Conservation (phyloP, 1,140 invertebrate species). For the Helicoverpa zea region DNA sequence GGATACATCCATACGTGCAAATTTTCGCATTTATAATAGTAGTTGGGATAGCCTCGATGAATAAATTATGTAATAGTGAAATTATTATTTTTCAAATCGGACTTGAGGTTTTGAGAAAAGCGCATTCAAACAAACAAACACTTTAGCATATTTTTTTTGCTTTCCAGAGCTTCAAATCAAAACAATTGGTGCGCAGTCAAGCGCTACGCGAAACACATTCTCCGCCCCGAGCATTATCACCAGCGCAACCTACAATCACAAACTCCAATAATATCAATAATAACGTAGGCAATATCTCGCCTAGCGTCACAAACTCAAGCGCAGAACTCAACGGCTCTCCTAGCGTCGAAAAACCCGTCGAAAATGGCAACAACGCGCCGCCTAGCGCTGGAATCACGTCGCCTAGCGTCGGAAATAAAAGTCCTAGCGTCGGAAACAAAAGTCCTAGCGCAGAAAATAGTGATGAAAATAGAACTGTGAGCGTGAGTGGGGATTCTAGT, state of each 20-base stretch:
- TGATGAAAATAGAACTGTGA: slow-evolving; percentile 37
- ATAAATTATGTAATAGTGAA: no score
- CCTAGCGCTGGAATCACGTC: not conserved
- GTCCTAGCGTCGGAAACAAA: not conserved
- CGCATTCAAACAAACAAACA: no score
- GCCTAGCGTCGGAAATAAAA: not conserved
- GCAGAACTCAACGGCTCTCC: no score
- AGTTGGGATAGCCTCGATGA: no score
- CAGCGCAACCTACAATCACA: slow-evolving; percentile 11
- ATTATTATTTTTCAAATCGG: no score
- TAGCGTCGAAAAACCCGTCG: not conserved
- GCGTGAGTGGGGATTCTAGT: slow-evolving; percentile 56
- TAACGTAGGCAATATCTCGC: not conserved
- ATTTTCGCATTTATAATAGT: no score
- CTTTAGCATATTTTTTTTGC: slow-evolving; percentile 14
- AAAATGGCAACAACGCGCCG: not conserved
- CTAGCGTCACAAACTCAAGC: not conserved
- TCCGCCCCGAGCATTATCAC: slow-evolving; percentile 90
- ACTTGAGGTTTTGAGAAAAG: no score
- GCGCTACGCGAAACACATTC: slow-evolving; percentile 95
- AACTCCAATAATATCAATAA: not conserved
- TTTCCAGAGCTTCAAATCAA: slow-evolving; percentile 91
- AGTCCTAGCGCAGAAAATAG: not conserved
- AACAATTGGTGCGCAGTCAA: slow-evolving; percentile 95
- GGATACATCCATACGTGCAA: no score